Conservation (phyloP, 2,113 vertebrate genomes). For the Macrotis lagotis region DNA sequence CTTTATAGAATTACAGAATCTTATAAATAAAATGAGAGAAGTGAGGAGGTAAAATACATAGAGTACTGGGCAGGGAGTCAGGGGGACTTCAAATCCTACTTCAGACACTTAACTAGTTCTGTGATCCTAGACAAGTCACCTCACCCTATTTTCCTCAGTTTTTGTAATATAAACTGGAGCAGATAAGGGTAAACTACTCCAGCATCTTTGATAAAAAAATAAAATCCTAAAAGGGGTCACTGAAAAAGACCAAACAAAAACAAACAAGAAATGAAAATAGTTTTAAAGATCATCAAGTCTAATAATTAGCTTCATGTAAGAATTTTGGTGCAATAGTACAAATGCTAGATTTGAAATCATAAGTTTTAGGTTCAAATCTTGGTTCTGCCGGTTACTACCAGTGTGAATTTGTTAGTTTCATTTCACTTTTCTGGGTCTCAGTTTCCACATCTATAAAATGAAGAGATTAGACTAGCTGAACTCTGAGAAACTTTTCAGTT, state of each 20-base stretch:
- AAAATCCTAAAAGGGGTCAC: neutral
- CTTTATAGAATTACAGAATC: neutral
- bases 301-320: neutral
- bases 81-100: neutral
- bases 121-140: neutral
- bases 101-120: neutral
- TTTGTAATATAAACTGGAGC: neutral
- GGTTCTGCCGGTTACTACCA: neutral
- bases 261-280: neutral
- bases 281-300: neutral
- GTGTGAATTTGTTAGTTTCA: neutral
- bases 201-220: neutral
- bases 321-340: neutral
- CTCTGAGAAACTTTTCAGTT: neutral
- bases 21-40: neutral
- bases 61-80: neutral
- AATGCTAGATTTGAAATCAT: neutral
- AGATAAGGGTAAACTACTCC: neutral
- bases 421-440: neutral
- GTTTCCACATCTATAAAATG: neutral
- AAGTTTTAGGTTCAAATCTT: neutral
- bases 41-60: neutral
- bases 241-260: neutral
- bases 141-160: neutral
- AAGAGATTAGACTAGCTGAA: neutral